A percentile compares a stretch with the other conserved stretches of the same genome.
Evolutionary conservation across 2,888 invertebrate genomes (phyloP).

Genomic region (Gari tellinella): DNA sequence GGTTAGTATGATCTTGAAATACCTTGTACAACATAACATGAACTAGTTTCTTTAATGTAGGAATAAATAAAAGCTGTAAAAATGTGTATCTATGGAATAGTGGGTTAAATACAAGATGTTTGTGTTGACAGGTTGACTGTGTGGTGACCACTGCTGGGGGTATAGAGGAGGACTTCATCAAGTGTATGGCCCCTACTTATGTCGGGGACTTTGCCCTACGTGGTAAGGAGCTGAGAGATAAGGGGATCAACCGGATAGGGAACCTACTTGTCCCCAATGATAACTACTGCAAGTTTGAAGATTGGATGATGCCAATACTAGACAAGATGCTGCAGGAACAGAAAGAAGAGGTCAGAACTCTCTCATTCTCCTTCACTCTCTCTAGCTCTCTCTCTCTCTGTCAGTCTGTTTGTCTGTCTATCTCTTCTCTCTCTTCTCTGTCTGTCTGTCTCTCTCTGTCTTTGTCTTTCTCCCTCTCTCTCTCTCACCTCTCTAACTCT

Average conservation of each 20-base stretch:
- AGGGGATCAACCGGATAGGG: conserved; percentile 95
- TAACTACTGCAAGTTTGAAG: conserved; percentile 98
- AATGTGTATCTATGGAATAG: too few relatives aligned
- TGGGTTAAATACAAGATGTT: neutral
- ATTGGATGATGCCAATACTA: conserved; percentile 97
- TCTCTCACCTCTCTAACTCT: too few relatives aligned
- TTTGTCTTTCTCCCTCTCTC: too few relatives aligned
- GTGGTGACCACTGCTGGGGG: conserved; percentile 99
- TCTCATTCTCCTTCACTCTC: too few relatives aligned
- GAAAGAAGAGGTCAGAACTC: conserved; percentile 86
- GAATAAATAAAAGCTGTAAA: too few relatives aligned
- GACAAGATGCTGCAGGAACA: conserved; percentile 96
- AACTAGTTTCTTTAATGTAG: too few relatives aligned
- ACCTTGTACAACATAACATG: too few relatives aligned
- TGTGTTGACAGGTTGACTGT: conserved; percentile 91
- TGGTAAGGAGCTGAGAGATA: conserved; percentile 90
- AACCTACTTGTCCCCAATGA: conserved; percentile 99
- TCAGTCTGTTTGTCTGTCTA: too few relatives aligned
- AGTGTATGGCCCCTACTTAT: conserved; percentile 97
- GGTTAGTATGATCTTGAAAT: too few relatives aligned
- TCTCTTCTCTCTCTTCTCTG: too few relatives aligned
- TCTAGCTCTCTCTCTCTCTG: too few relatives aligned
- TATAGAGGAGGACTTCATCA: conserved; percentile 99
- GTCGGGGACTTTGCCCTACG: conserved; percentile 95
- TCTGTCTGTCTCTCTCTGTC: too few relatives aligned